A percentile compares a stretch with the other conserved stretches of the same genome.
phyloP scores from a whole-genome alignment of 2,113 vertebrate genomes.

The Pungitius pungitius region DNA sequence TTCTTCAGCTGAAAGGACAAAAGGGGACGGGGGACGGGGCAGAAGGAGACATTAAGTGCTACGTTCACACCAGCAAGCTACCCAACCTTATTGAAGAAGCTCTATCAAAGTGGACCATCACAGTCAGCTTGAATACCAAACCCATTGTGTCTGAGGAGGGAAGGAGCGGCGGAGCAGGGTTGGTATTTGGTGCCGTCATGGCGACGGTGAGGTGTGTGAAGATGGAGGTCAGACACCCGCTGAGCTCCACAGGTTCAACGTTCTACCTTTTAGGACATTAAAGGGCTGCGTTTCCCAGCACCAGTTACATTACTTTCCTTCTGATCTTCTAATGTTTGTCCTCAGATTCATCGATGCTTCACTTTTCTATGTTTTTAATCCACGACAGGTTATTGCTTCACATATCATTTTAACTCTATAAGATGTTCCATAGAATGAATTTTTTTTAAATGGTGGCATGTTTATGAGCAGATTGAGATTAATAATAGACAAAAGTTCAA shows the following conservation, averaged over 20 bases:
- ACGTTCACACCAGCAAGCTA: conserved; percentile 53
- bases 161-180: not conserved
- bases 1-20: conserved; percentile 88
- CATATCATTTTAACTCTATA: not conserved
- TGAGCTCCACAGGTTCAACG: conserved; percentile 31
- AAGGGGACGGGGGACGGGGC: conserved; percentile 9
- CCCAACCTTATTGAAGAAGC: conserved; percentile 9
- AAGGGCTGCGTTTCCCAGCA: not conserved
- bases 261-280: conserved; percentile 12
- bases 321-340: not conserved
- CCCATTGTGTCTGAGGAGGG: not conserved
- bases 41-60: conserved; percentile 22
- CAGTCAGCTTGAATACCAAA: conserved; percentile 53
- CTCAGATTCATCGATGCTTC: not conserved
- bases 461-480: not conserved
- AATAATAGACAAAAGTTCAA: conserved; percentile 34
- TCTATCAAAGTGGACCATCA: conserved; percentile 38
- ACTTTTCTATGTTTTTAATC: not conserved
- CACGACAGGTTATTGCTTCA: not conserved
- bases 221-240: conserved; percentile 32
- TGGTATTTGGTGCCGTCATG: conserved; percentile 11
- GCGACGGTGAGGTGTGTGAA: not conserved
- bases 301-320: not conserved
- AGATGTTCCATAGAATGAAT: conserved; percentile 5
- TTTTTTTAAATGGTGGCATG: not conserved